Evolutionary conservation across 2,797 vertebrate species (phyloP).

Genomic region (Amblyraja radiata): DNA sequence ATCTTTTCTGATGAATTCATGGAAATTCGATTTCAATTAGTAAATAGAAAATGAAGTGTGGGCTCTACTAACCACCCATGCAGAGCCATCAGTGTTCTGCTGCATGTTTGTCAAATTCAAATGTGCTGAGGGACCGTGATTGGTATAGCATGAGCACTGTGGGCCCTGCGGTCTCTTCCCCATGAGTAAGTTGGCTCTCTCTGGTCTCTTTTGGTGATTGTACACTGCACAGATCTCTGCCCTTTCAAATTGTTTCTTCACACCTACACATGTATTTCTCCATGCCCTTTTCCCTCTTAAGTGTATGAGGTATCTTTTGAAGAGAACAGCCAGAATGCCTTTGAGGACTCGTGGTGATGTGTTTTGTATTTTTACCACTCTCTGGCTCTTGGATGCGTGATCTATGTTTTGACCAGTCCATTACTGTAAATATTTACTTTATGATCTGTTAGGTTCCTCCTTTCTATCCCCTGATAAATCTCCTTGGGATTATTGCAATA

Average conservation of each 20-base stretch:
- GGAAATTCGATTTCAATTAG: conserved; percentile 2
- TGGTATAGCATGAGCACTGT: conserved; percentile 34
- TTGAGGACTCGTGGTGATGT: background rate
- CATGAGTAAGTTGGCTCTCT: too few relatives aligned
- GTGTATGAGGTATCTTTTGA: background rate
- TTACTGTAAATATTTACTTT: background rate
- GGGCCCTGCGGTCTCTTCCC: too few relatives aligned
- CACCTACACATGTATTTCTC: background rate
- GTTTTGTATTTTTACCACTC: background rate
- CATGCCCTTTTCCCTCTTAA: background rate
- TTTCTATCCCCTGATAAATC: background rate
- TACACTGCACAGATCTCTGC: too few relatives aligned
- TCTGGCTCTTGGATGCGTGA: background rate
- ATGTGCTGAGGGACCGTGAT: conserved; percentile 55
- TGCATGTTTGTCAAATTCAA: conserved; percentile 58
- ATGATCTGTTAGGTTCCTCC: background rate
- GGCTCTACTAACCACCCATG: conserved; percentile 48
- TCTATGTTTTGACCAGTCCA: background rate
- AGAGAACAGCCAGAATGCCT: too few relatives aligned
- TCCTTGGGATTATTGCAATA: too few relatives aligned
- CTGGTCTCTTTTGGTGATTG: background rate
- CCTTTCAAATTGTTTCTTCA: background rate
- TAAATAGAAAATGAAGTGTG: conserved; percentile 7
- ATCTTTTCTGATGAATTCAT: background rate
- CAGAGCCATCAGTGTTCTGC: conserved; percentile 52